Conservation (phyloP, 2,888 invertebrate genomes). For the Heliconius ismenius region DNA sequence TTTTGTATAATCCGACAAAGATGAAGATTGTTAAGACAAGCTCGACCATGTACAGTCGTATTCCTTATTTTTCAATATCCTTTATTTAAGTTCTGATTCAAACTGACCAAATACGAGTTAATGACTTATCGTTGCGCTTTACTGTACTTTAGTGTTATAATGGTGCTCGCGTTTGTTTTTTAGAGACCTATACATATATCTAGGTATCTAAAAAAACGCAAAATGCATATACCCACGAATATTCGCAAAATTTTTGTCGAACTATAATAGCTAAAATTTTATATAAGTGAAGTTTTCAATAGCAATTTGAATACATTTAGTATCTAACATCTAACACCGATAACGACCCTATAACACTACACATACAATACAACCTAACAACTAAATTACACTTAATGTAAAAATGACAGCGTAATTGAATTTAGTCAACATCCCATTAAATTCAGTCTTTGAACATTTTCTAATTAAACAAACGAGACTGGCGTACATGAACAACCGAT, state of each 20-base stretch:
- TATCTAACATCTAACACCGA: slow-evolving; percentile 53
- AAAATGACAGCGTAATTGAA: slow-evolving; percentile 76
- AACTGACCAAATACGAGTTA: background rate
- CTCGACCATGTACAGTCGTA: background rate
- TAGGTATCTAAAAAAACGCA: too few species aligned
- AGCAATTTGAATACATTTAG: slow-evolving; percentile 21
- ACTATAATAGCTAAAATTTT: background rate
- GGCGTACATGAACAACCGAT: slow-evolving; percentile 49
- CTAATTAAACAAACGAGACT: slow-evolving; percentile 66
- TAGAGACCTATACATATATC: too few species aligned
- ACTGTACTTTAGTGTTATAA: background rate
- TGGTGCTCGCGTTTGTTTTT: too few species aligned
- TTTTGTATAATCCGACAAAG: background rate
- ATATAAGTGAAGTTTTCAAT: slow-evolving; percentile 15
- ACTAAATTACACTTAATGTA: slow-evolving; percentile 63
- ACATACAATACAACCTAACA: slow-evolving; percentile 54
- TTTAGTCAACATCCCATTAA: slow-evolving; percentile 71
- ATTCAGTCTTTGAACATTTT: slow-evolving; percentile 79
- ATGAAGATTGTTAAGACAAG: background rate
- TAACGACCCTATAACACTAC: slow-evolving; percentile 52
- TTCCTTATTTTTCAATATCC: background rate
- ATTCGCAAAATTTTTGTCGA: too few species aligned
- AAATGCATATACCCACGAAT: too few species aligned
- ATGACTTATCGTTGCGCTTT: background rate
- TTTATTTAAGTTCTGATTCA: background rate